Base-by-base conservation (phyloP, 2,797 vertebrate genomes). In the Denticeps clupeoides region DNA sequence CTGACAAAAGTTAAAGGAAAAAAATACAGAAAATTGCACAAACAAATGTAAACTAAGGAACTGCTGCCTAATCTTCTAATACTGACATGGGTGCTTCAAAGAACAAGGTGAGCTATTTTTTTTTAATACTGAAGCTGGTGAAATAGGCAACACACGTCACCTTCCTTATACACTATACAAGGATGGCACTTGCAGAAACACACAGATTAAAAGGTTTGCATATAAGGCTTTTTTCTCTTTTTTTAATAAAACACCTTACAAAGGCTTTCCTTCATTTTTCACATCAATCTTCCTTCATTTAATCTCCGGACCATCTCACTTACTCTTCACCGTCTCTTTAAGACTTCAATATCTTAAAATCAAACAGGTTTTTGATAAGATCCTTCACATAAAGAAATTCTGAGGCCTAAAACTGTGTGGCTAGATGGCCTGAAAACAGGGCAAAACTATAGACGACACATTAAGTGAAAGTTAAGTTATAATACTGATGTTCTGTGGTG, bases 171-270 rank as follows among this genome's bases (percentile, higher is more conserved):
- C 87, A 90, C 91, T 86, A 89, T 89, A 96, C 90, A 88, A 89
- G 89, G 92, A 92, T 94, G 94, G 94, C 93, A 97, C 94, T 98
- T 97, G 91, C 90, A 94, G 91, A 94, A 93, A 98, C 90, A 90
- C 87, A 93, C 92, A 94, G 93, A 93, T 92, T 93, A 92, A 97
- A 96, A 97, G 90, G 90, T 97, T 97, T 96, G 93, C 93, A 96
- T 96, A 98, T 89, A 96, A 97, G 94, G 92, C 93, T 94, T 97
- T 82, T 72, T 76, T 75, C 80, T 83, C 77, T 80, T 75, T 67
- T 80, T 87, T 79, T 72, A 70, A 72, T 89, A 91, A 91, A 93
- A 85, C 84, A 94, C 93, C 89, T 92, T 89, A 91, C 89, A 87
- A 93, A 94, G 90, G 90, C 89, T 89, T 89, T 74, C 88, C 78